phyloP scores from a whole-genome alignment of 2,797 vertebrate genomes.

The Sebastes trivittatus region DNA sequence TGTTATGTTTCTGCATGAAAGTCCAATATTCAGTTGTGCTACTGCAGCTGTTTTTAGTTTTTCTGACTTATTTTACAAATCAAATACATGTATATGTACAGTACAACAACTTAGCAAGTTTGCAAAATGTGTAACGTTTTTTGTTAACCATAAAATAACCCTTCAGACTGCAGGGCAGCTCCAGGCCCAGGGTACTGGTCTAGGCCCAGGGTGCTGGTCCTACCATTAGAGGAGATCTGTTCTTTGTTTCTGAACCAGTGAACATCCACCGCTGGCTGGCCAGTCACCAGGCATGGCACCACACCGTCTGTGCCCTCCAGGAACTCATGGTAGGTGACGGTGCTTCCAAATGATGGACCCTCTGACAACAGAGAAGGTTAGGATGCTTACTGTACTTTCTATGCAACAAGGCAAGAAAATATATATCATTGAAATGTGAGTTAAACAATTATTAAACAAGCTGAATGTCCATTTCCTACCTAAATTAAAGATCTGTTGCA shows the following conservation, averaged over 20 bases:
- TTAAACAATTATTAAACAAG: not conserved
- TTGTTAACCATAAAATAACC: not conserved
- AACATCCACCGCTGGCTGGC: conserved; percentile 70
- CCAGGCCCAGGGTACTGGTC: not conserved
- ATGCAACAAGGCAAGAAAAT: not conserved
- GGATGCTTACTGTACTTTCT: not conserved
- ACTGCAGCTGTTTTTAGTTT: not conserved
- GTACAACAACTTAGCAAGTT: not conserved
- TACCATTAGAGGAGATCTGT: conserved; percentile 65
- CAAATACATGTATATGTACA: not conserved
- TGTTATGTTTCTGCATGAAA: not conserved
- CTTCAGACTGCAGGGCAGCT: not conserved
- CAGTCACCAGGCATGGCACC: conserved; percentile 74
- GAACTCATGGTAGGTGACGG: conserved; percentile 77
- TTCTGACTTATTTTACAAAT: not conserved
- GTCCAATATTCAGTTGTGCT: not conserved
- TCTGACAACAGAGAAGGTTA: conserved; percentile 56
- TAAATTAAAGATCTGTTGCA: not conserved
- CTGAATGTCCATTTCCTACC: not conserved
- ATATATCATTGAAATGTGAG: not conserved
- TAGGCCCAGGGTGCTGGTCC: not conserved
- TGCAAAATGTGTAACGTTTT: not conserved
- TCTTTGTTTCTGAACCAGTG: conserved; percentile 63
- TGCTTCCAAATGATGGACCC: conserved; percentile 69
- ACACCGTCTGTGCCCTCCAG: conserved; percentile 61